Evolutionary conservation across 2,113 vertebrate genomes (phyloP).

Genomic region (Hoplias malabaricus): DNA sequence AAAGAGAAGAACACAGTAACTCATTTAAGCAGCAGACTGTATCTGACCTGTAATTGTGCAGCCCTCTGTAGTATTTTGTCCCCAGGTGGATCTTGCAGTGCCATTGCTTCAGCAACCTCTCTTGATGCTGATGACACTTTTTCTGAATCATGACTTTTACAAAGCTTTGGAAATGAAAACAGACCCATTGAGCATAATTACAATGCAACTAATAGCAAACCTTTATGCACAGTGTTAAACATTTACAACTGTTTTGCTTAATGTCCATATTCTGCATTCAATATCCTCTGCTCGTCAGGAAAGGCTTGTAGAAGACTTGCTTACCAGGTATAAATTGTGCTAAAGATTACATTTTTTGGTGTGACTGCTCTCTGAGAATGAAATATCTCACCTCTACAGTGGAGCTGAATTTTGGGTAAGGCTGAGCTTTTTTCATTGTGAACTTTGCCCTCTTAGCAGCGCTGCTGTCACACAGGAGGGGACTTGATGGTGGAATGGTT

Average conservation of each 20-base stretch:
- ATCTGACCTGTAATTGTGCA: slow-evolving; percentile 67
- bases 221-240: not conserved
- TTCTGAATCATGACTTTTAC: slow-evolving; percentile 39
- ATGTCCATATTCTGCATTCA: not conserved
- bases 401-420: slow-evolving; percentile 62
- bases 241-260: not conserved
- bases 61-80: slow-evolving; percentile 64
- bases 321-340: not conserved
- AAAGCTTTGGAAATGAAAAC: slow-evolving; percentile 52
- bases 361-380: not conserved
- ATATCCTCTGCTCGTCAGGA: not conserved
- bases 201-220: not conserved
- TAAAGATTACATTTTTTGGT: not conserved
- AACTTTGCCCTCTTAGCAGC: slow-evolving; percentile 50
- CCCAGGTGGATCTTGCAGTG: slow-evolving; percentile 59
- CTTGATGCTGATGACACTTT: slow-evolving; percentile 53
- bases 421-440: slow-evolving; percentile 39
- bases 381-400: slow-evolving; percentile 64
- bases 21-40: too few species aligned
- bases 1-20: too few species aligned
- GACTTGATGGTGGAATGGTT: slow-evolving; percentile 11
- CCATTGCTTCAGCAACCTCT: slow-evolving; percentile 72
- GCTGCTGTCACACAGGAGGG: slow-evolving; percentile 29
- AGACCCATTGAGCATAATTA: not conserved
- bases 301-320: not conserved